These are phyloP conservation scores for Drosophila truncata DNA, from an alignment of 1,140 invertebrate genomes.

Conservation along the genomic window DNA sequence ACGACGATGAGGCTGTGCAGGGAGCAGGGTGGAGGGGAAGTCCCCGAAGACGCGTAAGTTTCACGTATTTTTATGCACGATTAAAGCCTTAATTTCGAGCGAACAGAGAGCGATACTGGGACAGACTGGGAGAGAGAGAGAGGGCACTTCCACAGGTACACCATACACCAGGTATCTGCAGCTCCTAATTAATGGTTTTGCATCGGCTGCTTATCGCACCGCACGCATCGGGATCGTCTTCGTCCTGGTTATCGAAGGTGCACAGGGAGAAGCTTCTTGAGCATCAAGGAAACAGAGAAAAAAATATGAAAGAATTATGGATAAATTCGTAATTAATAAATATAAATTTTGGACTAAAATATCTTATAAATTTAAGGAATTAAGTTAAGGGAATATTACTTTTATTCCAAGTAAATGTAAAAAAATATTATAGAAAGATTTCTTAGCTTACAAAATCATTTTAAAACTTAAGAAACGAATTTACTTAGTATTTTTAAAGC, in stretches of 20 bases:
- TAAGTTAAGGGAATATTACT: not conserved
- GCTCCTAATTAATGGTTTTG: slow-evolving; percentile 82
- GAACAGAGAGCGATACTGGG: slow-evolving; percentile 26
- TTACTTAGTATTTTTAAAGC: not conserved
- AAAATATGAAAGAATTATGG: not conserved
- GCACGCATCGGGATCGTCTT: slow-evolving; percentile 75
- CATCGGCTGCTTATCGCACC: slow-evolving; percentile 79
- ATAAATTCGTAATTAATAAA: not conserved
- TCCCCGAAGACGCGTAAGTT: slow-evolving; percentile 70
- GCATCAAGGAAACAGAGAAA: slow-evolving; percentile 15
- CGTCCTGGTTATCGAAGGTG: slow-evolving; percentile 13
- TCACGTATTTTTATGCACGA: slow-evolving; percentile 83
- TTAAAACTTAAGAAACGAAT: no score
- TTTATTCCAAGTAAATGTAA: no score
- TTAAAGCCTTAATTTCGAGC: slow-evolving; percentile 78
- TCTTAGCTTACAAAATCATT: no score
- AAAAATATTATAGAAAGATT: not conserved
- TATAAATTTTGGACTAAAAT: not conserved
- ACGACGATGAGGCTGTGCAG: slow-evolving; percentile 26
- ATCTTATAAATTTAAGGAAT: no score
- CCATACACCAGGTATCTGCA: slow-evolving; percentile 64
- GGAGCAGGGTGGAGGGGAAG: slow-evolving; percentile 8
- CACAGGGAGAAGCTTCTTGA: slow-evolving; percentile 16
- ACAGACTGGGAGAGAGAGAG: not conserved
- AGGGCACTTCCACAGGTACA: slow-evolving; percentile 41